Conservation (phyloP, 2,888 invertebrate species). For the Carabus problematicus region DNA sequence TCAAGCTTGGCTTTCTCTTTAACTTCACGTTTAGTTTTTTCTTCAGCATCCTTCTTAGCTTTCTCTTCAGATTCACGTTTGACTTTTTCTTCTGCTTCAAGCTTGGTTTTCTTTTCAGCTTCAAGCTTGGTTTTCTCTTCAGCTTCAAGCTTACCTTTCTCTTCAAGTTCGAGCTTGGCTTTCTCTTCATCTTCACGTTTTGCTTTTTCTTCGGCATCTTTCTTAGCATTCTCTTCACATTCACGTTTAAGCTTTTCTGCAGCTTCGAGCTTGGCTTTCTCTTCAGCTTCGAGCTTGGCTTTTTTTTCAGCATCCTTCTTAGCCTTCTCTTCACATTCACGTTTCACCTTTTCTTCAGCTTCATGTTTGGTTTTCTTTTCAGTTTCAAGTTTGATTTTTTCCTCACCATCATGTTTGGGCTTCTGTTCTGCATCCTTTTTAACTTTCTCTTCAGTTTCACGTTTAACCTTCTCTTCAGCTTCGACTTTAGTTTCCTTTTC, state of each 20-base stretch:
- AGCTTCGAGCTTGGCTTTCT: slow-evolving; percentile 38
- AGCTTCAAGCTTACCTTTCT: slow-evolving; percentile 32
- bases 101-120: slow-evolving; percentile 43
- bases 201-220: slow-evolving; percentile 37
- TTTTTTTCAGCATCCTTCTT: slow-evolving; percentile 6
- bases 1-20: slow-evolving; percentile 45
- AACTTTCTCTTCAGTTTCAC: slow-evolving; percentile 37
- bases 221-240: slow-evolving; percentile 19
- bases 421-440: slow-evolving; percentile 38
- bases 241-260: slow-evolving; percentile 29
- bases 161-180: slow-evolving; percentile 33
- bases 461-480: slow-evolving; percentile 20
- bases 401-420: neutral
- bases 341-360: slow-evolving; percentile 35
- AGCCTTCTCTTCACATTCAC: slow-evolving; percentile 28
- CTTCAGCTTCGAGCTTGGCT: slow-evolving; percentile 28
- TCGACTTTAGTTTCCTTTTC: slow-evolving; percentile 28
- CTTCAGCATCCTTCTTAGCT: slow-evolving; percentile 39
- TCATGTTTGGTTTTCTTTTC: slow-evolving; percentile 26
- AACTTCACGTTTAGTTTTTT: slow-evolving; percentile 53
- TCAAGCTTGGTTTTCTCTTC: slow-evolving; percentile 33
- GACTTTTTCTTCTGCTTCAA: slow-evolving; percentile 50
- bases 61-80: slow-evolving; percentile 53
- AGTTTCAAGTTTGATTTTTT: slow-evolving; percentile 22
- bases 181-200: slow-evolving; percentile 33